A percentile compares a stretch with the other conserved stretches of the same genome.
Evolutionary conservation across 2,797 vertebrate genomes (phyloP).

Genomic region (Tokudaia tokunoshimensis): DNA sequence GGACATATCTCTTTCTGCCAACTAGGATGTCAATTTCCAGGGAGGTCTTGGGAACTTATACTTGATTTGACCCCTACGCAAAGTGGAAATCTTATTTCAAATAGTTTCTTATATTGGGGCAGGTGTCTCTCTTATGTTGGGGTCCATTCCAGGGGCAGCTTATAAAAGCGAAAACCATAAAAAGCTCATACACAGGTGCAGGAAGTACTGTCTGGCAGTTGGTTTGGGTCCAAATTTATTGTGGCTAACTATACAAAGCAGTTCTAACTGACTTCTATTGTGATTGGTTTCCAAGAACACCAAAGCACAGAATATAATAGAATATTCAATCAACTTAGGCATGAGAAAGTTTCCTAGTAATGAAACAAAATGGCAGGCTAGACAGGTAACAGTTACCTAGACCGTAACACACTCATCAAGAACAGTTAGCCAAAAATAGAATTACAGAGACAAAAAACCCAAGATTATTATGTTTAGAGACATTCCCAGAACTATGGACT

Average conservation of each 20-base stretch:
- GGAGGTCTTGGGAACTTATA: neutral
- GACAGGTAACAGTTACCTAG: neutral
- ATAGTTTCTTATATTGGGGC: neutral
- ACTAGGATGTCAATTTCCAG: neutral
- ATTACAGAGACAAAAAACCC: neutral
- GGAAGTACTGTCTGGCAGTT: neutral
- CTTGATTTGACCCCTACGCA: neutral
- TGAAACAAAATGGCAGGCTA: neutral
- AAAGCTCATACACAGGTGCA: neutral
- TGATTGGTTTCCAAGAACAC: neutral
- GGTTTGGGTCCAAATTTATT: neutral
- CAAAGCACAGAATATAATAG: neutral
- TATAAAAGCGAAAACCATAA: neutral
- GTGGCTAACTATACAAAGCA: neutral
- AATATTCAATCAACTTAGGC: neutral
- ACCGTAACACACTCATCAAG: neutral
- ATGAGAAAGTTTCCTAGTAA: neutral
- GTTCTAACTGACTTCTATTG: neutral
- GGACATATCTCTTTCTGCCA: neutral
- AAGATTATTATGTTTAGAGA: neutral
- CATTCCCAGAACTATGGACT: neutral
- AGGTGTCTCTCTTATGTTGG: neutral
- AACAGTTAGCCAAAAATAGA: neutral
- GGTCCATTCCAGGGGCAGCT: neutral
- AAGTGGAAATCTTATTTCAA: neutral